Evolutionary conservation across 2,797 vertebrate species (phyloP).

Genomic region (Takifugu ocellatus): DNA sequence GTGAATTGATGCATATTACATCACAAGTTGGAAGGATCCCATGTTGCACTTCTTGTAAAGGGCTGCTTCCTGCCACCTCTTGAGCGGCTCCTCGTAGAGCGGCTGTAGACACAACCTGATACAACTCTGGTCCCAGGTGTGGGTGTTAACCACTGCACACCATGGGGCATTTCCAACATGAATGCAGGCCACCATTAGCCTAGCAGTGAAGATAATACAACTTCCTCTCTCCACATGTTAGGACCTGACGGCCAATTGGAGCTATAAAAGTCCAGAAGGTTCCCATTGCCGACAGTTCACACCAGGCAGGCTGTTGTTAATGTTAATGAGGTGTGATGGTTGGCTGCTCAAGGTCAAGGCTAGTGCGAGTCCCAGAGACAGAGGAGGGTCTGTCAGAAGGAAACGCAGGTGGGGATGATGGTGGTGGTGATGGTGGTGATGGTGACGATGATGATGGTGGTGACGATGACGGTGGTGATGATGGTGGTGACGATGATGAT

Average conservation of each 20-base stretch:
- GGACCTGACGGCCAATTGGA: slow-evolving; percentile 61
- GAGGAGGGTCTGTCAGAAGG: not conserved
- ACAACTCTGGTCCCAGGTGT: slow-evolving; percentile 15
- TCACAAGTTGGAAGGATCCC: not conserved
- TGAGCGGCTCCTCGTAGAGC: no score
- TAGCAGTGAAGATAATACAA: slow-evolving; percentile 61
- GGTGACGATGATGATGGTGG: no score
- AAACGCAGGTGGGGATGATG: not conserved
- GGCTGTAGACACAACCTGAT: slow-evolving; percentile 1
- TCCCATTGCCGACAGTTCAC: slow-evolving; percentile 55
- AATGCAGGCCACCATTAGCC: slow-evolving; percentile 55
- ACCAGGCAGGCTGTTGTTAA: slow-evolving; percentile 61
- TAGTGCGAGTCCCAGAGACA: slow-evolving; percentile 10
- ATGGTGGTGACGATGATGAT: no score
- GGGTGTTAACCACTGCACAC: slow-evolving; percentile 36
- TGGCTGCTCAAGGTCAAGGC: slow-evolving; percentile 68
- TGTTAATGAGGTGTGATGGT: slow-evolving; percentile 65
- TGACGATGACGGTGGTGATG: no score
- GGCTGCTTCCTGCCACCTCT: not conserved
- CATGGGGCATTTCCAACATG: slow-evolving; percentile 39
- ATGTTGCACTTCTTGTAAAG: not conserved
- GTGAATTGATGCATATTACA: not conserved
- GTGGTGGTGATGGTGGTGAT: no score
- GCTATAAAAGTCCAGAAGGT: slow-evolving; percentile 62
- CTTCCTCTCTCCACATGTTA: slow-evolving; percentile 66